These are phyloP conservation scores for Ctenicera cuprea DNA, from an alignment of 2,888 invertebrate species.

Conservation along the genomic window DNA sequence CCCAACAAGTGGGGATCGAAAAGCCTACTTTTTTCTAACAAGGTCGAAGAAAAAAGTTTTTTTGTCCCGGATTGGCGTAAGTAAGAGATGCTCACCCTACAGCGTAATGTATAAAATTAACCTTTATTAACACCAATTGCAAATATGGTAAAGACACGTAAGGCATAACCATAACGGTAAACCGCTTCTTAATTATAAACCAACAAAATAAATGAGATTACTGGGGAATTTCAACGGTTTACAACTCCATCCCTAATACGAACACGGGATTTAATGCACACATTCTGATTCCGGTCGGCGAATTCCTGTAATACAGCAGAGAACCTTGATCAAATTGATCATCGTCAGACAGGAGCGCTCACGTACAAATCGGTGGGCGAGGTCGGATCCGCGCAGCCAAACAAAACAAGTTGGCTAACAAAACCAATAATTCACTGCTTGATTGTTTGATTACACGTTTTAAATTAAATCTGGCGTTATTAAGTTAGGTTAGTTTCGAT, in stretches of 20 bases:
- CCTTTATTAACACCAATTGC: too few relatives aligned
- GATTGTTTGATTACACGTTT: constrained; percentile 28
- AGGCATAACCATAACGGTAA: too few relatives aligned
- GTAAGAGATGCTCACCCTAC: too few relatives aligned
- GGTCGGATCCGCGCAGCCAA: constrained; percentile 9
- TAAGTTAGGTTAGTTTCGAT: constrained; percentile 21
- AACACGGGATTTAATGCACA: constrained; percentile 4
- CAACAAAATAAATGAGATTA: constrained; percentile 10
- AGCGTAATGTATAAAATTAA: too few relatives aligned
- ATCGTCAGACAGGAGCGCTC: constrained; percentile 12
- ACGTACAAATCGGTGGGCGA: constrained; percentile 15
- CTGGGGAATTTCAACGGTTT: background rate
- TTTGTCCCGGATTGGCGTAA: too few relatives aligned
- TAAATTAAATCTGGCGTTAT: constrained; percentile 28
- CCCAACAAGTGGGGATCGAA: too few relatives aligned
- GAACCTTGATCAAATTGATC: constrained; percentile 20
- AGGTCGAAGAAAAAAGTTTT: too few relatives aligned
- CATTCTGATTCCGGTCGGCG: constrained; percentile 10
- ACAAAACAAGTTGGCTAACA: constrained; percentile 18
- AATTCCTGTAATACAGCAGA: constrained; percentile 8
- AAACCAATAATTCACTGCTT: constrained; percentile 31
- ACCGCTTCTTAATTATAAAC: too few relatives aligned
- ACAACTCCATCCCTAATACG: background rate
- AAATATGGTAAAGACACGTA: too few relatives aligned
- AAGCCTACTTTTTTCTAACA: too few relatives aligned